phyloP scores from a whole-genome alignment of 2,888 invertebrate species.

The Acrobasis suavella region DNA sequence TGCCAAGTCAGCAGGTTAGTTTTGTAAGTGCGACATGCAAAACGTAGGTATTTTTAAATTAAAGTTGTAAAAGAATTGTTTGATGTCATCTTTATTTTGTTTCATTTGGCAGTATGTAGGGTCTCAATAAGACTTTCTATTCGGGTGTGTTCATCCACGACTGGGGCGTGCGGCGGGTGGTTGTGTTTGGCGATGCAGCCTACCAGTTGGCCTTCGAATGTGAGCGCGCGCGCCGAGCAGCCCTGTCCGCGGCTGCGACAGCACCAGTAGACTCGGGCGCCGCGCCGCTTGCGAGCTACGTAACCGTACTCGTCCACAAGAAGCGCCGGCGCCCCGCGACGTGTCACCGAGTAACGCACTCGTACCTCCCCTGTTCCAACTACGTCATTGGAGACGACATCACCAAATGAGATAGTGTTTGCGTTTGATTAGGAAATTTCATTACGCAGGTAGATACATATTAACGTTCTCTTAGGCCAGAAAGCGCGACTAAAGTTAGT shows the following conservation, averaged over 20 bases:
- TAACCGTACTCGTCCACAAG: conserved; percentile 64
- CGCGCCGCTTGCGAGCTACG: conserved; percentile 71
- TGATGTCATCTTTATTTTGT: conserved; percentile 6
- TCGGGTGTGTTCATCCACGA: conserved; percentile 50
- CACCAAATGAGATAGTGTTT: conserved; percentile 17
- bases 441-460: too few species aligned
- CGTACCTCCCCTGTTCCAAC: conserved; percentile 46
- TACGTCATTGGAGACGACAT: conserved; percentile 26
- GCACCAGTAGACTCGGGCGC: conserved; percentile 71
- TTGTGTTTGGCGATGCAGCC: conserved; percentile 52
- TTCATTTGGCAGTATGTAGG: conserved; percentile 40
- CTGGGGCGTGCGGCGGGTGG: conserved; percentile 53
- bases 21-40: conserved; percentile 14
- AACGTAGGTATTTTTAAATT: neutral
- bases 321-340: conserved; percentile 71
- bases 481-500: too few species aligned
- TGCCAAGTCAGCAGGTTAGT: conserved; percentile 20
- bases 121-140: conserved; percentile 75
- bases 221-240: conserved; percentile 68
- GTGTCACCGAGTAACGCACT: conserved; percentile 69
- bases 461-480: too few species aligned
- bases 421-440: too few species aligned
- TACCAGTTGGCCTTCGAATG: conserved; percentile 58
- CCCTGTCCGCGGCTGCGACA: conserved; percentile 62
- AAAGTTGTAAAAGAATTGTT: neutral